Conservation (phyloP, 2,888 invertebrate species). For the Teleiodes luculella region DNA sequence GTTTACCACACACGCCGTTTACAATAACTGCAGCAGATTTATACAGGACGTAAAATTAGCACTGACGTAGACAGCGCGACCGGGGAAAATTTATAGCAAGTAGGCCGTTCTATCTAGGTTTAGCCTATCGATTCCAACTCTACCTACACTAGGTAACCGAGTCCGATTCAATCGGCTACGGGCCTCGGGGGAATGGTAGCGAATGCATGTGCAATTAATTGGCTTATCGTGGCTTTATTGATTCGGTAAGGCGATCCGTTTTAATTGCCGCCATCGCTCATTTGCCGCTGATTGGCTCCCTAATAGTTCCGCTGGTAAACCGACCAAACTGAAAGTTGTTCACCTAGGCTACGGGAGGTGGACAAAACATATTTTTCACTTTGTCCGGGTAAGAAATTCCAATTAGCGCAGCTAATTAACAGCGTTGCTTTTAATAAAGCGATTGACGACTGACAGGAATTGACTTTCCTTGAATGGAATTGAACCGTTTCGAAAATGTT, state of each 20-base stretch:
- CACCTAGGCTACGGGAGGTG: neutral
- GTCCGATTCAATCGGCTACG: slow-evolving; percentile 30
- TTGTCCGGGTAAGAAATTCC: slow-evolving; percentile 27
- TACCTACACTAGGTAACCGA: slow-evolving; percentile 6
- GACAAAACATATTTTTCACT: slow-evolving; percentile 6
- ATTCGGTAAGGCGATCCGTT: slow-evolving; percentile 76
- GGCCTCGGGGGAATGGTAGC: slow-evolving; percentile 50
- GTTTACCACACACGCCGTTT: slow-evolving; percentile 48
- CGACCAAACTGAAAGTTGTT: slow-evolving; percentile 28
- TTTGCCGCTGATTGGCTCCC: slow-evolving; percentile 66
- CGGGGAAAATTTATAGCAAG: neutral
- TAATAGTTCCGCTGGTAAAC: slow-evolving; percentile 30
- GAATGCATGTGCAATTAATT: slow-evolving; percentile 71
- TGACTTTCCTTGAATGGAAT: neutral
- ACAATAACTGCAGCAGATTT: slow-evolving; percentile 3
- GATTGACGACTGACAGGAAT: slow-evolving; percentile 24
- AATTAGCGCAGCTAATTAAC: slow-evolving; percentile 32
- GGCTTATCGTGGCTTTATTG: slow-evolving; percentile 74
- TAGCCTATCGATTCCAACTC: neutral
- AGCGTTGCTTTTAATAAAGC: slow-evolving; percentile 25
- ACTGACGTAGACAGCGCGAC: slow-evolving; percentile 1
- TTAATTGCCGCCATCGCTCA: slow-evolving; percentile 74
- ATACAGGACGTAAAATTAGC: slow-evolving; percentile 1
- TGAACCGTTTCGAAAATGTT: neutral
- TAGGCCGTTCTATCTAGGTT: neutral